Base-by-base conservation (phyloP, 30 jellyfish, hydroid and myxozoan genomes). In the Mastigias papua region DNA sequence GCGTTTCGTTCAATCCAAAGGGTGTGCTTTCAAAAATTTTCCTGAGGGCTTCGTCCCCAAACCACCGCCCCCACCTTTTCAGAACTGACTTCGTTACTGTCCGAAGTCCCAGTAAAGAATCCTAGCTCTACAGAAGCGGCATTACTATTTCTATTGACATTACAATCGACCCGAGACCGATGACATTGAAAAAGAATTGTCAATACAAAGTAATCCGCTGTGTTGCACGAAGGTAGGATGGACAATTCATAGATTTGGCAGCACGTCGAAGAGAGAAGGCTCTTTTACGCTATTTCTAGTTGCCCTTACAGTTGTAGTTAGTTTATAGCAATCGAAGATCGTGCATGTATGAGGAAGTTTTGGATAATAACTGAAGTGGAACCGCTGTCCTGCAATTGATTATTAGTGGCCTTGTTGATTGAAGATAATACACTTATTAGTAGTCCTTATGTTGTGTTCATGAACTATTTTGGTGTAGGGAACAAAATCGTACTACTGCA, bases 131-230 rank as follows among this genome's bases (percentile, higher is more conserved):
- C n/a, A n/a, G n/a, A n/a, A n/a, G n/a, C n/a, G n/a, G n/a, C n/a
- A n/a, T n/a, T 42, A 4, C 54, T 42, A 37, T 3, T 11, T 37
- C 11, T 11, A 37, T 11, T 11, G 5, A 3, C 54, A 42, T 15
- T 42, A 15, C 54, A 42, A 42, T 15, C 54, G 19, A 30, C 70
- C 4, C 5, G 83, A 72, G 69, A 37, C 19, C 66, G 65, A 72
- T 72, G 83, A 72, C 83, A 37, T 35, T 72, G 4, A 34, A 27
- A 33, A 1, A 7, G 37, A 6, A 28, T 72, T 72, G 37, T 71
- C 83, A 72, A 72, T 51, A 72, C 83, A 72, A 17, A 42, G 13
- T 13, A 27, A 17, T 20, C 26, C 26, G 46, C 74, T 1, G 19
- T 63, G 8, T 7, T 6, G 17, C 19, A 11, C 23, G 74, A 15